Percentiles rank a stretch among this genome's conserved stretches.
Evolutionary conservation across 2,888 invertebrate genomes (phyloP).

Genomic region (Cordilura impudica): DNA sequence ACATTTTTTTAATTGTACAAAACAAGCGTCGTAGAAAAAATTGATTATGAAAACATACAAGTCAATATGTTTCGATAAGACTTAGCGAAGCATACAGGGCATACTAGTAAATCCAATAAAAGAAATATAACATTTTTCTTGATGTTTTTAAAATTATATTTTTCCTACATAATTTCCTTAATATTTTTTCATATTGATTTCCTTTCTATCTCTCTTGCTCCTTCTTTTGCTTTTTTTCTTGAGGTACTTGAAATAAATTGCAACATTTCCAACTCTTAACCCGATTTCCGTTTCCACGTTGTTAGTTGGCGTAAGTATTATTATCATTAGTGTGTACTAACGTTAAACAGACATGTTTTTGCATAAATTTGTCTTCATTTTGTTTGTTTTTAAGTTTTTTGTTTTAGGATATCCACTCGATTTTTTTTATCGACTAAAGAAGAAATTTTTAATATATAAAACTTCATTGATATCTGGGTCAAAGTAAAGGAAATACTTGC

Average conservation of each 20-base stretch:
- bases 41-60: too few relatives aligned
- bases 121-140: too few relatives aligned
- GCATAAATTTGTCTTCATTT: conserved; percentile 40
- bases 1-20: too few relatives aligned
- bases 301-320: conserved; percentile 7
- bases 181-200: background rate
- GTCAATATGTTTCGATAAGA: too few relatives aligned
- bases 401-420: background rate
- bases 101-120: too few relatives aligned
- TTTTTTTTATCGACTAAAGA: conserved; percentile 3
- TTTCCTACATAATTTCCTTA: too few relatives aligned
- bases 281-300: conserved; percentile 56
- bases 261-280: conserved; percentile 22
- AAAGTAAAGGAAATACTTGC: background rate
- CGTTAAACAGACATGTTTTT: conserved; percentile 43
- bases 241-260: background rate
- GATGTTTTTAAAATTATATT: too few relatives aligned
- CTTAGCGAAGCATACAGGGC: too few relatives aligned
- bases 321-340: conserved; percentile 22
- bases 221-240: background rate
- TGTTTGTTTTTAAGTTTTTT: conserved; percentile 11
- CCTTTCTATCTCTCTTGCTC: background rate
- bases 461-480: conserved; percentile 21
- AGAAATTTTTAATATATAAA: conserved; percentile 9
- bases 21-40: too few relatives aligned